Percentiles rank a stretch among this genome's conserved stretches.
phyloP scores from a whole-genome alignment of 1,140 invertebrate genomes.

The Himalopsyche phryganea region DNA sequence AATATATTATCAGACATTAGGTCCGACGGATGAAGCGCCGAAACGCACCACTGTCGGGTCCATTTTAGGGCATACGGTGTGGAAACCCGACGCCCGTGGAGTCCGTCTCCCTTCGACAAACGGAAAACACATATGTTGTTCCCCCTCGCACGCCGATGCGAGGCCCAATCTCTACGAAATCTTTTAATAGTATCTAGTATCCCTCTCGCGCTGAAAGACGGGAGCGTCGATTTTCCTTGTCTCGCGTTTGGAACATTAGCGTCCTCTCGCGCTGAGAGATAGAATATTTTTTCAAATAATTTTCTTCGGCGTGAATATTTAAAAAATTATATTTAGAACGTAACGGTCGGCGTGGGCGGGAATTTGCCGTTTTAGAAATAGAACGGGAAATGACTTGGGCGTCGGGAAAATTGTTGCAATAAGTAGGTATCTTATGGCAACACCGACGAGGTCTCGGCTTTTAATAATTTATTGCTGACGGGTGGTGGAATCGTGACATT shows the following conservation, averaged over 20 bases:
- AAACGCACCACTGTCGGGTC: constrained; percentile 50
- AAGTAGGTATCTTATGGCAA: background rate
- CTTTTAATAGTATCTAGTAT: constrained; percentile 25
- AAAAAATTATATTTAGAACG: constrained; percentile 14
- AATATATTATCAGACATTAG: background rate
- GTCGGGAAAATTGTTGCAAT: background rate
- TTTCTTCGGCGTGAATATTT: constrained; percentile 6
- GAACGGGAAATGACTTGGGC: constrained; percentile 12
- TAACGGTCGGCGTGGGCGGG: constrained; percentile 20
- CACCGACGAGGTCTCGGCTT: background rate
- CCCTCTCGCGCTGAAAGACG: background rate
- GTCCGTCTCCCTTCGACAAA: constrained; percentile 28
- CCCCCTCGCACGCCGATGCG: constrained; percentile 6
- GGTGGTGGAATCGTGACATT: background rate
- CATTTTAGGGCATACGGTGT: constrained; percentile 65
- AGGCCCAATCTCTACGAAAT: constrained; percentile 10
- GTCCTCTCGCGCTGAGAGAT: constrained; percentile 1
- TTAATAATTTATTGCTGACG: background rate
- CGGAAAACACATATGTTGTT: constrained; percentile 1
- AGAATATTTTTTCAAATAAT: constrained; percentile 16
- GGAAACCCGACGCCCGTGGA: constrained; percentile 59
- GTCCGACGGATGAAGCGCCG: constrained; percentile 10
- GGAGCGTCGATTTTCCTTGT: constrained; percentile 2
- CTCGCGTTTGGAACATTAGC: no score
- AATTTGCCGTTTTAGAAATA: constrained; percentile 15